A percentile compares a stretch with the other conserved stretches of the same genome.
phyloP scores from a whole-genome alignment of 92 coral and sea anemone genomes.

The Siderastrea radians region DNA sequence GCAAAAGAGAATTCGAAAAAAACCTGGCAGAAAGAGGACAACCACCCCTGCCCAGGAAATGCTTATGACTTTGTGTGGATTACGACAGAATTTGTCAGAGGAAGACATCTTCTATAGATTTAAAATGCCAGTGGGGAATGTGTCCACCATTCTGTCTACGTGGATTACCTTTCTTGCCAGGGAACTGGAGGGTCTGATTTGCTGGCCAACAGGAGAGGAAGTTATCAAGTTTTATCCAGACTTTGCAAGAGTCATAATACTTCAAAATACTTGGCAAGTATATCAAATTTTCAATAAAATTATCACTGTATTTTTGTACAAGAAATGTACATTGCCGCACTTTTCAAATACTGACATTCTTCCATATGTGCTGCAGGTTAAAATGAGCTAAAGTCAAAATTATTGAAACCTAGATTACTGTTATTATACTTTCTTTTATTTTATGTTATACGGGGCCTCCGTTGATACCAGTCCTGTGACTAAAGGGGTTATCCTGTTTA shows the following conservation, averaged over 20 bases:
- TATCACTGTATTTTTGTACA: neutral
- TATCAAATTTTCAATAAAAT: neutral
- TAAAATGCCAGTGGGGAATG: conserved; percentile 29
- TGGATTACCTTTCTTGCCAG: conserved; percentile 57
- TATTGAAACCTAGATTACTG: no score
- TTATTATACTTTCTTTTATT: no score
- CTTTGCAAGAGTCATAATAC: conserved; percentile 69
- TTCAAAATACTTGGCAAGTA: conserved; percentile 49
- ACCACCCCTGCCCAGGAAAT: conserved; percentile 43
- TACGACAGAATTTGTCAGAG: conserved; percentile 34
- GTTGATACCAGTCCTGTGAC: no score
- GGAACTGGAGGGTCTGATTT: conserved; percentile 45
- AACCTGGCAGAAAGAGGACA: conserved; percentile 60
- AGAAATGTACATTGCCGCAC: neutral
- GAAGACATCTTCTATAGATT: conserved; percentile 45
- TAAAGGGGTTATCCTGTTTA: no score
- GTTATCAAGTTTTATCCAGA: conserved; percentile 25
- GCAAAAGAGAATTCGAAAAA: conserved; percentile 13
- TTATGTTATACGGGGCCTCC: no score
- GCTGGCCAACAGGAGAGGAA: conserved; percentile 60
- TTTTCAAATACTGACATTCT: conserved; percentile 1
- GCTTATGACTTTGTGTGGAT: conserved; percentile 48
- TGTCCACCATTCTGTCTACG: conserved; percentile 19
- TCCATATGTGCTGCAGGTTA: no score
- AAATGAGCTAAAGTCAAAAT: no score